Base-by-base conservation (phyloP, 2,113 vertebrate species). In the Cryptoleucopteryx plumbea region DNA sequence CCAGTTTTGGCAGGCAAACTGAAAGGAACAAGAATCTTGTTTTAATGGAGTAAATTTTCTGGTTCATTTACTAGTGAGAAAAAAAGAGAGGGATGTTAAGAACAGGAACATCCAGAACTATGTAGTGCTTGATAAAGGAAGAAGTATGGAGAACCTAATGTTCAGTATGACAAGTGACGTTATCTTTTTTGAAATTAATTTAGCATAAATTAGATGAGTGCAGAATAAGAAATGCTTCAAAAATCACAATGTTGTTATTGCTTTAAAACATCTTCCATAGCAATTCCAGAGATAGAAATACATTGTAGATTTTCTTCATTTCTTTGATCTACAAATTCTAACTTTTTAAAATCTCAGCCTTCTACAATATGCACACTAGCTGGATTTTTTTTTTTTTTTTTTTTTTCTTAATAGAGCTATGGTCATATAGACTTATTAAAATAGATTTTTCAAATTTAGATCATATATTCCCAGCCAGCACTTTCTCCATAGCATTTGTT, bases 271-370 rank as follows among this genome's bases (percentile, higher is more conserved):
- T 27, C 10, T 34, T 75, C 20, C 40, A 48, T n/a, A 71, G 42
- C 22, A 87, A 55, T 90, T 90, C 27, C 21, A 75, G 13, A 52
- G 17, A 13, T 10, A 82, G n/a, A 82, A 78, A 70, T 61, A 40
- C 3, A 1, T 59, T 56, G 12, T 5, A 1, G 4, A 0, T 0
- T 56, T 43, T 53, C 61, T 65, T 3, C 5, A 61, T 86, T 84
- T 74, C 27, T 78, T 55, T 63, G 8, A 50, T 83, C 8, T 65
- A 81, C 58, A 80, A 86, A 68, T 36, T 26, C 13, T 23, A 58
- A 62, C 31, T 29, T 93, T 81, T 84, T 58, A 56, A 86, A 90
- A 45, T 6, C 5, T 68, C 34, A 42, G 14, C 27, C 9, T 91
- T 80, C 31, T 73, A 55, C 23, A 84, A n/a, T n/a, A 72, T 42